phyloP scores from a whole-genome alignment of 1,140 invertebrate genomes.

The Tetragonula clypearis region DNA sequence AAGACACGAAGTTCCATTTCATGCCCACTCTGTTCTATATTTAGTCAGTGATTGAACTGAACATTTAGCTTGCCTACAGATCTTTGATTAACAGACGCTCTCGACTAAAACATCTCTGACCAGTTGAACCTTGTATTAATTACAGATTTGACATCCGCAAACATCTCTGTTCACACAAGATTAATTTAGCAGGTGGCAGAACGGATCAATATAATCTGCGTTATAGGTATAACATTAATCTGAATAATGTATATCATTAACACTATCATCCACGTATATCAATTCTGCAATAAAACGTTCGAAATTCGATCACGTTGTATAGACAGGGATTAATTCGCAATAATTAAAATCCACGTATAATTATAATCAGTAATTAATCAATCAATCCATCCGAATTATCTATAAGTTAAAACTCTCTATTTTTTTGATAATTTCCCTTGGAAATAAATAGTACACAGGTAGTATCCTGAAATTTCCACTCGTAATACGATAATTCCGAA shows the following conservation, averaged over 20 bases:
- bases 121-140: background rate
- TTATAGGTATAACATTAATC: background rate
- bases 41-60: no score
- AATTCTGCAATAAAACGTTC: background rate
- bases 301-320: background rate
- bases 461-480: background rate
- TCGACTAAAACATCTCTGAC: background rate
- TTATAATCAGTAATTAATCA: no score
- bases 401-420: no score
- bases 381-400: no score
- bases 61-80: background rate
- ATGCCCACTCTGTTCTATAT: no score
- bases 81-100: no score
- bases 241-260: background rate
- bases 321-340: background rate
- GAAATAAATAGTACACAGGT: no score
- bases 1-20: no score
- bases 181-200: conserved; percentile 1
- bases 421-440: no score
- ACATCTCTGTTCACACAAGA: background rate
- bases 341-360: background rate
- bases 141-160: background rate
- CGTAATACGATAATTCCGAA: background rate
- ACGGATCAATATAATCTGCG: background rate
- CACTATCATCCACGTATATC: background rate